Evolutionary conservation across 2,888 invertebrate species (phyloP).

Genomic region (Brachyptera putata): DNA sequence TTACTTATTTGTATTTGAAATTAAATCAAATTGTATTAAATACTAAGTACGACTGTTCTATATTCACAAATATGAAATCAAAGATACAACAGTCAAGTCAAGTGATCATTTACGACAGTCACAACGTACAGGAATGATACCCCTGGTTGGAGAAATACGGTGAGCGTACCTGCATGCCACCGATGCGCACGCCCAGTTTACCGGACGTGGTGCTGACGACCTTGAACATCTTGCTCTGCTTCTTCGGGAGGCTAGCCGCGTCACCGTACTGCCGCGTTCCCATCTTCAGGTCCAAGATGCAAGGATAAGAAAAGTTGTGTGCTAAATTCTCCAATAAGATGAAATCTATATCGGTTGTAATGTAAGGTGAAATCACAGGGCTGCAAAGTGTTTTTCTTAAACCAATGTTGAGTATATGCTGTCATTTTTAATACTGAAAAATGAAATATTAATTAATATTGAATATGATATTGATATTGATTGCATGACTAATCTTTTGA

Average conservation of each 20-base stretch:
- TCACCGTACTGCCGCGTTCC: conserved; percentile 54
- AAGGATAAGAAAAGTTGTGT: conserved; percentile 50
- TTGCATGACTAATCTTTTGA: no score
- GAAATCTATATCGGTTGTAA: conserved; percentile 44
- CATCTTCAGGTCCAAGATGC: conserved; percentile 55
- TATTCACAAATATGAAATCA: no score
- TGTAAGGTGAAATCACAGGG: conserved; percentile 8
- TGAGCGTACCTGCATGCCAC: conserved; percentile 48
- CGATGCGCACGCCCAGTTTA: conserved; percentile 50
- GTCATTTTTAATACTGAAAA: not conserved
- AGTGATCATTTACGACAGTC: no score
- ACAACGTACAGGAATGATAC: not conserved
- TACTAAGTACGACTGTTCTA: no score
- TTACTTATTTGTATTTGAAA: no score
- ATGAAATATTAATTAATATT: not conserved
- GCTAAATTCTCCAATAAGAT: conserved; percentile 57
- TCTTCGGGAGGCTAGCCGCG: conserved; percentile 49
- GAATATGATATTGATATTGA: not conserved
- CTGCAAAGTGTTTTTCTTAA: not conserved
- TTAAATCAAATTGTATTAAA: no score
- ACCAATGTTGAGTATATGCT: not conserved
- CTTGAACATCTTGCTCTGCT: conserved; percentile 48
- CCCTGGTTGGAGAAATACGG: not conserved
- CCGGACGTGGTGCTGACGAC: conserved; percentile 50
- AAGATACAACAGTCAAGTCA: no score